Evolutionary conservation across 2,888 invertebrate genomes (phyloP), one percentile per base, ranked within the genome.

Genomic region (Dorcus parallelipipedus): DNA sequence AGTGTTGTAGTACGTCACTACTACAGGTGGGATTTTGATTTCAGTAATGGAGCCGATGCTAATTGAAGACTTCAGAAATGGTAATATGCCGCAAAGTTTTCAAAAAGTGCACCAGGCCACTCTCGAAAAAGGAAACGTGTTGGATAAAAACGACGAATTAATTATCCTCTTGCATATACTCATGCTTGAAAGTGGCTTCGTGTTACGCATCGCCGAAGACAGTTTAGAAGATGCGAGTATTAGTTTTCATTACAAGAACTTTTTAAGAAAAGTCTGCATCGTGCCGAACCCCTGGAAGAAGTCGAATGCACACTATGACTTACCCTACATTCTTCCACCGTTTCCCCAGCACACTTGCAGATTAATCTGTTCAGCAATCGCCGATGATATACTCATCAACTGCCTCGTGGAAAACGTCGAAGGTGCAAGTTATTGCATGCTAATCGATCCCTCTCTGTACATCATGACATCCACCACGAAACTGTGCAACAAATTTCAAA

Each of bases 151-250:
- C 56, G 78, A 78, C 61, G 67, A 76, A 17, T 59, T 77, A 52
- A 71, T 71, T n/a, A 69, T 75, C 53, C 65, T 78, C 38, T 63
- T 78, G 33, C 76, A 76, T 60, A 66, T 78, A 52, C 53, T 78
- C 38, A 76, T 77, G 74, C 60, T 78, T 23, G 79, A 79, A 67
- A 64, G 63, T 62, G 78, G 76, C 45, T 78, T 78, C 64, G 67
- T 76, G 23, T 73, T 76, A 23, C 47, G 49, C n/a, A 64, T 71
- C 49, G 64, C 62, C 45, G 56, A 60, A 56, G 64, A 68, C 38
- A 33, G 26, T 33, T 63, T 59, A 52, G 54, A 54, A 47, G 54
- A 50, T n/a, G 49, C 53, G 38, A 63, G 67, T 43, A 66, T 52
- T 57, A 65, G 65, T 41, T 76, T 74, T 64, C 65, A 72, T 64